Evolutionary conservation across 2,797 vertebrate species (phyloP), one percentile per base, ranked within the genome.

Genomic region (Adrianichthys oophorus): DNA sequence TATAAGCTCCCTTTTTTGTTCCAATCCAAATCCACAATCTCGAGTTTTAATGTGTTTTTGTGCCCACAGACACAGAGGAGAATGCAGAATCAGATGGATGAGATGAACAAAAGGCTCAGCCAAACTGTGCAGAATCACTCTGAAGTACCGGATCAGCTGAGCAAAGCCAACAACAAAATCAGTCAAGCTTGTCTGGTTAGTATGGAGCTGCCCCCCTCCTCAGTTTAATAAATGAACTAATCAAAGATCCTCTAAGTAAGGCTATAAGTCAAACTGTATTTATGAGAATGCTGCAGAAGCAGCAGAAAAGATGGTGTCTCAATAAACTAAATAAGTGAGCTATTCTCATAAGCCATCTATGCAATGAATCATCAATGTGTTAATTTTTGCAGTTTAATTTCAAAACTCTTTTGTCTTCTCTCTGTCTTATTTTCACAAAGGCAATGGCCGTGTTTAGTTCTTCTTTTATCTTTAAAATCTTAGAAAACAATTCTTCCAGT

Each of bases 161-260:
- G 74, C 18, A 85, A 89, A 8, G 87, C 90, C 1, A 85, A 84
- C 50, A 87, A 84, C 51, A 88, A 78, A 37, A 76, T 89, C 54
- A 85, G 83, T 23, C 85, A 90, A 68, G 80, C 84, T 58, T 82
- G 74, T 41, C 68, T 90, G 89, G 93, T 94, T 52, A 78, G 87
- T 78, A 18, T 43, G 29, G 29, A 3, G 29, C 29, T 32, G 24
- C 24, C 24, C 4, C 23, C 24, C 24, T 7, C 4, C 24, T 14
- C 44, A 46, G 15, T 21, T 46, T 21, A 46, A 46, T 5, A 21
- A 46, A 46, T 21, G 1, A 21, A 46, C 13, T 21, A 46, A 14
- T 18, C 32, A 37, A 12, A 37, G 2, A 12, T 37, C 2, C 32
- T 12, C 32, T 12, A 12, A 12, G 10, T 3, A 37, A 37, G 24